These are phyloP conservation scores for Burhinus bistriatus DNA, from an alignment of 2,113 vertebrate species.

Conservation along the genomic window DNA sequence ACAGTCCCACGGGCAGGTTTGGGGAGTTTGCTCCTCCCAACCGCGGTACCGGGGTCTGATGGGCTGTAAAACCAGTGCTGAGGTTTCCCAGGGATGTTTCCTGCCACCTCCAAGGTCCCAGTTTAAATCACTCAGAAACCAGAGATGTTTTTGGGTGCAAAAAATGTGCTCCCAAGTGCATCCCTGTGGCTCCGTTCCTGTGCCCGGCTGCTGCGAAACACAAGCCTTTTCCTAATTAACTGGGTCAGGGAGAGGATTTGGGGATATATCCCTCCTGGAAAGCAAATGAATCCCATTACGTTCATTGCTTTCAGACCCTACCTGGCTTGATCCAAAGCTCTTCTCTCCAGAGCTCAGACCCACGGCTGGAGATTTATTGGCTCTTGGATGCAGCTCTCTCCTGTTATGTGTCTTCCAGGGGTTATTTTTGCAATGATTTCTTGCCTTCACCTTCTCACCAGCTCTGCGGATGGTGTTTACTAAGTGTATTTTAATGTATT, in stretches of 20 bases:
- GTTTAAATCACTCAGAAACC: neutral
- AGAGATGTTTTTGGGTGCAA: neutral
- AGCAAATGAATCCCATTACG: neutral
- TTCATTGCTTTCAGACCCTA: neutral
- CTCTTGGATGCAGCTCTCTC: neutral
- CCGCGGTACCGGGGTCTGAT: fast-evolving
- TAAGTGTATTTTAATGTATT: conserved; percentile 44
- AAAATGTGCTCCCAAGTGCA: neutral
- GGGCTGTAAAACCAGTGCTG: fast-evolving
- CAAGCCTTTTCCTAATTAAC: neutral
- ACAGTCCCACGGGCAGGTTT: neutral
- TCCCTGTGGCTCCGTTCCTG: neutral
- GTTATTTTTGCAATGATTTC: conserved; percentile 14
- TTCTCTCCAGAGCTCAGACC: neutral
- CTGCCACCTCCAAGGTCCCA: neutral
- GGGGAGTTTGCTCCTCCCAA: neutral
- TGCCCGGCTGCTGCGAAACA: neutral
- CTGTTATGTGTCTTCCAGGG: neutral
- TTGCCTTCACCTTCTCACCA: conserved; percentile 15
- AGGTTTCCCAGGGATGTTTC: neutral
- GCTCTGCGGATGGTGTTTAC: neutral
- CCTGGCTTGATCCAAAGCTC: neutral
- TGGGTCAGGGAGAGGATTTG: neutral
- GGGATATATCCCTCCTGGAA: neutral
- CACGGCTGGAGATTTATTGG: neutral